Evolutionary conservation across 2,797 vertebrate species (phyloP), one percentile per base, ranked within the genome.

Genomic region (Rousettus madagascariensis): DNA sequence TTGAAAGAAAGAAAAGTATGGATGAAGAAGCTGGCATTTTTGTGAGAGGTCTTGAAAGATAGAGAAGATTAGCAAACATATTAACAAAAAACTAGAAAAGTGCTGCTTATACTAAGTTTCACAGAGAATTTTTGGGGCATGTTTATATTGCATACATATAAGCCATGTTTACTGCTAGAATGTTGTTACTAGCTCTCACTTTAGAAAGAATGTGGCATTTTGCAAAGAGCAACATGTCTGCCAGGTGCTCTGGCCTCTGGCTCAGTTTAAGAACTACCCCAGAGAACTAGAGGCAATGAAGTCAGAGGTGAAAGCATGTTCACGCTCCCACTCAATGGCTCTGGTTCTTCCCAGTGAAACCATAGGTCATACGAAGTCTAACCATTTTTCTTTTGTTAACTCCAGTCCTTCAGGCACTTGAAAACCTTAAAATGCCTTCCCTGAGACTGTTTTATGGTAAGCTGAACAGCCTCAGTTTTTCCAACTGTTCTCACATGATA

Each of bases 391-490:
- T 51, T 89, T 80, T 61, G 59, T 75, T 78, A 92, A 71, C 11
- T 65, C 33, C 1, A 41, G 83, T 84, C 36, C 36, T 90, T 68
- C 55, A 87, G 57, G 86, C 91, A 72, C 66, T 82, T 91, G 71
- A 91, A 96, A 95, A 86, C 13, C n/a, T 92, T 84, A 66, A 83
- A 53, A 78, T 86, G 30, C 26, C 83, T 66, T 83, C 53, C 61
- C 59, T 80, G 57, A 91, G 16, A 84, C 33, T 84, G 51, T 90
- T 93, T 91, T 86, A 57, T 71, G 51, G 38, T 11, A 24, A 16
- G 68, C 57, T 33, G 43, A 90, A 95, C 4, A 92, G 87, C 6
- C 72, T 79, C 80, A 66, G 33, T 85, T 91, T 61, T 90, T 33
- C 49, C 49, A 96, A 85, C 43, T 41, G 9, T 83, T 94, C 69